Evolutionary conservation across 2,888 invertebrate genomes (phyloP), one percentile per base, ranked within the genome.

Genomic region (Clanis bilineata): DNA sequence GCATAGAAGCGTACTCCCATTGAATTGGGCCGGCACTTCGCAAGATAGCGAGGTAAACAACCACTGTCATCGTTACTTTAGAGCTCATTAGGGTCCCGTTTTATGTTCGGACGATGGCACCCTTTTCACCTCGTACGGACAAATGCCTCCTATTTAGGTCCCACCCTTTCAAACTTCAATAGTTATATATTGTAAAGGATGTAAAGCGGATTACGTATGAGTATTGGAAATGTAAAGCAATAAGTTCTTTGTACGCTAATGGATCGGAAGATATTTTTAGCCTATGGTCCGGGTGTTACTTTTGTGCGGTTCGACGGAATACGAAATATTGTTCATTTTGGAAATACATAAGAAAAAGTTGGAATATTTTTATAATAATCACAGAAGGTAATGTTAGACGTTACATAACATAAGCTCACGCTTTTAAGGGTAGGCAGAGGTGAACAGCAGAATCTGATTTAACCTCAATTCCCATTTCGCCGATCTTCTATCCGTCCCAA

Each of bases 81-180:
- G 56, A 56, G 56, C 56, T 70, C 76, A 69, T 77, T 75, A 77
- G 72, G 72, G 69, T 62, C 66, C 69, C 69, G 67, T 62, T 77
- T 69, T 71, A 71, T 71, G 70, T 71, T 63, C 69, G 66, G 68
- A 65, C 67, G 62, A 65, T 64, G 62, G 64, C 58, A 65, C 66
- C 72, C 75, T 73, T 77, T 77, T 77, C 70, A 72, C 70, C 65
- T 65, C 65, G 65, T 59, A 62, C 69, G 72, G 70, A 76, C 71
- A 77, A 78, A 79, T 73, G 73, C 58, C 67, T 55, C 68, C 72
- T 73, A 79, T 79, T 77, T 75, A 77, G 72, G 18, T 61, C 61
- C 60, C 59, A 67, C 70, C 72, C 72, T 71, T 75, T 73, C 72
- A 71, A 71, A 61, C 68, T 47, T 61, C 67, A 60, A 60, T 62